These are phyloP conservation scores for Spheniscus humboldti DNA, from an alignment of 2,797 vertebrate species.

Conservation along the genomic window DNA sequence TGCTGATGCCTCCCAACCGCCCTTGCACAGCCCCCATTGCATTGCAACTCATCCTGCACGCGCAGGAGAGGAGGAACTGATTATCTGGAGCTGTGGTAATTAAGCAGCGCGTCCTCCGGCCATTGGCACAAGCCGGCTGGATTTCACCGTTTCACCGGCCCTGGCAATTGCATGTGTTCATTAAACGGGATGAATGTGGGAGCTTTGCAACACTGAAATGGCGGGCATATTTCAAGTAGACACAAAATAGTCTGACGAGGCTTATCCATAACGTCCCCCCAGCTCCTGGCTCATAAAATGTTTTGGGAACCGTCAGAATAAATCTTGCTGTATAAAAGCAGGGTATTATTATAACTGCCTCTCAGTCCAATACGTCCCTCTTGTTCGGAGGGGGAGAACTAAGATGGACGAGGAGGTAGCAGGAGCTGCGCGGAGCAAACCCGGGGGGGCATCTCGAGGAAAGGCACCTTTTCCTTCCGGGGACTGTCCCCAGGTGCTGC, in stretches of 20 bases:
- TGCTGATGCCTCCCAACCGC: background rate
- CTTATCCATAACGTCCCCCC: background rate
- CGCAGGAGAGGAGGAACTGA: background rate
- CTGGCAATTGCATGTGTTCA: background rate
- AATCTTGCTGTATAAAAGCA: background rate
- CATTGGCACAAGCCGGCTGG: background rate
- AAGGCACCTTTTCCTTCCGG: background rate
- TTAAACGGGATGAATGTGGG: background rate
- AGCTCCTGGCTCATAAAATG: background rate
- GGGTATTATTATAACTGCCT: background rate
- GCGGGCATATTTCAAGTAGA: background rate
- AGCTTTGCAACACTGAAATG: background rate
- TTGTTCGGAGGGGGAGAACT: background rate
- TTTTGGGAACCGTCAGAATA: background rate
- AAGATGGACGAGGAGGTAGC: background rate
- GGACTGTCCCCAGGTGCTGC: background rate
- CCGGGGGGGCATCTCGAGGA: rapidly evolving
- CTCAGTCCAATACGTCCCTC: background rate
- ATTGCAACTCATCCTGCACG: rapidly evolving
- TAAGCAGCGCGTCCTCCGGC: background rate
- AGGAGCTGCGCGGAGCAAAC: background rate
- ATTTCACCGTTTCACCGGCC: background rate
- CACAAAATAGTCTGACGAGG: background rate
- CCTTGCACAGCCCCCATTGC: background rate
- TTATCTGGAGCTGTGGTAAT: rapidly evolving